A percentile compares a stretch with the other conserved stretches of the same genome.
phyloP scores from a whole-genome alignment of 2,113 vertebrate genomes.

The Aptenodytes forsteri region DNA sequence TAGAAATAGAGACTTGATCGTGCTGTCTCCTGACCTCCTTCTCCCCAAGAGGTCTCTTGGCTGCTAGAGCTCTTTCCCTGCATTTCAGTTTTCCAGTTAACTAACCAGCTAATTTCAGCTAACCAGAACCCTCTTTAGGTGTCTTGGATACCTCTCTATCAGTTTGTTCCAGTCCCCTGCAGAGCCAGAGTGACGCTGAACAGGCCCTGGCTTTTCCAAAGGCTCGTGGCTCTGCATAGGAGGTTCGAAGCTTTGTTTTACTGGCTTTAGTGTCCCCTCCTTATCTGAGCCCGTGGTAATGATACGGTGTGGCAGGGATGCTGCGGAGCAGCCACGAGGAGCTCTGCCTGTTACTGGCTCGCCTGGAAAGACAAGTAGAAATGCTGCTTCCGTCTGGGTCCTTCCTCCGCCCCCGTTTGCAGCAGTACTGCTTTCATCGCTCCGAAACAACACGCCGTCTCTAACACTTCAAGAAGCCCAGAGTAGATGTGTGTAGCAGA shows the following conservation, averaged over 20 bases:
- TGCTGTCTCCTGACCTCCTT: not conserved
- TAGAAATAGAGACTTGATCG: not conserved
- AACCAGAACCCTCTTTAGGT: not conserved
- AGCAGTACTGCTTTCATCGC: fast-evolving
- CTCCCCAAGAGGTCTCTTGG: not conserved
- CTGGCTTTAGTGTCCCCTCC: not conserved
- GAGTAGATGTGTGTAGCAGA: not conserved
- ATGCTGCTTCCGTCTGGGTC: not conserved
- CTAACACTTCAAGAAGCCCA: not conserved
- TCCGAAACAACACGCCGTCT: fast-evolving
- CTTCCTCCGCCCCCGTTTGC: fast-evolving
- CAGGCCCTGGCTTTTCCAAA: not conserved
- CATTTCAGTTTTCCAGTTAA: not conserved
- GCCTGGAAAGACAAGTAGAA: not conserved
- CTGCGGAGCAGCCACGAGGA: not conserved
- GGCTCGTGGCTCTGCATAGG: not conserved
- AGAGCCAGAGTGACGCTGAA: not conserved
- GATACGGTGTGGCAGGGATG: not conserved
- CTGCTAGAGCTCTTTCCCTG: not conserved
- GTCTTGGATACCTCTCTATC: not conserved
- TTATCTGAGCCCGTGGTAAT: not conserved
- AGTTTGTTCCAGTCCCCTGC: not conserved
- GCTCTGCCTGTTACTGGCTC: not conserved
- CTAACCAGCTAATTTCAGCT: not conserved
- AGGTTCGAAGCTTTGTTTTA: not conserved